phyloP scores from a whole-genome alignment of 2,888 invertebrate genomes.

The Alloplasta piceator region DNA sequence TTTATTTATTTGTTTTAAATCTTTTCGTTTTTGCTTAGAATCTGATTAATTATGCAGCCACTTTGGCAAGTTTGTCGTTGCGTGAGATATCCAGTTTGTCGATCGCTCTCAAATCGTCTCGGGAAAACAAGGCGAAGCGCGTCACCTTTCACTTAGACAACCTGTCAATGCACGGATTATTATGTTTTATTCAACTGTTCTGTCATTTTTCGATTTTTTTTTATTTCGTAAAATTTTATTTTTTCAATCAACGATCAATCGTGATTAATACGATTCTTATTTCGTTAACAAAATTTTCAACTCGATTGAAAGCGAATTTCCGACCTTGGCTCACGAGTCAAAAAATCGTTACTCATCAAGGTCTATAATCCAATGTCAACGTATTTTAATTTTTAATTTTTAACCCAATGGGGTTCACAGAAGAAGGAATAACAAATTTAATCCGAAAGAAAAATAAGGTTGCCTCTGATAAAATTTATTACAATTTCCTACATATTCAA shows the following conservation, averaged over 20 bases:
- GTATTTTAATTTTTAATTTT: too few species aligned
- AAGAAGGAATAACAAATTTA: conserved; percentile 8
- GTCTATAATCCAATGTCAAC: too few species aligned
- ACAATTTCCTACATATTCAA: conserved; percentile 41
- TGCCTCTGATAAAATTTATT: conserved; percentile 39
- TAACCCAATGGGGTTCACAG: too few species aligned
- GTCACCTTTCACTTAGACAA: conserved; percentile 82
- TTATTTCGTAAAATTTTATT: conserved; percentile 29
- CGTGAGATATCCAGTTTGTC: conserved; percentile 74
- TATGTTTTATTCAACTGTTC: conserved; percentile 74
- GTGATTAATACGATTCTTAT: conserved; percentile 25
- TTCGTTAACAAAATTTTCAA: conserved; percentile 16
- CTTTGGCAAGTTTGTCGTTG: conserved; percentile 69
- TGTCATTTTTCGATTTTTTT: conserved; percentile 60
- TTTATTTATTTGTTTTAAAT: conserved; percentile 25
- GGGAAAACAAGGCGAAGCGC: conserved; percentile 79
- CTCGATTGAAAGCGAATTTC: too few species aligned
- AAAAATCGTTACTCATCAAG: too few species aligned
- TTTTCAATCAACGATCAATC: conserved; percentile 30
- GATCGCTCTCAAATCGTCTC: conserved; percentile 78
- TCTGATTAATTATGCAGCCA: conserved; percentile 61
- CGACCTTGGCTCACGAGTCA: too few species aligned
- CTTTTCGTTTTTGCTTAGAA: conserved; percentile 43
- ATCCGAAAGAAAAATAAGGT: conserved; percentile 27
- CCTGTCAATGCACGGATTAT: conserved; percentile 82